Evolutionary conservation across 2,888 invertebrate species (phyloP), one percentile per base, ranked within the genome.

Genomic region (Cremastinae sp.): DNA sequence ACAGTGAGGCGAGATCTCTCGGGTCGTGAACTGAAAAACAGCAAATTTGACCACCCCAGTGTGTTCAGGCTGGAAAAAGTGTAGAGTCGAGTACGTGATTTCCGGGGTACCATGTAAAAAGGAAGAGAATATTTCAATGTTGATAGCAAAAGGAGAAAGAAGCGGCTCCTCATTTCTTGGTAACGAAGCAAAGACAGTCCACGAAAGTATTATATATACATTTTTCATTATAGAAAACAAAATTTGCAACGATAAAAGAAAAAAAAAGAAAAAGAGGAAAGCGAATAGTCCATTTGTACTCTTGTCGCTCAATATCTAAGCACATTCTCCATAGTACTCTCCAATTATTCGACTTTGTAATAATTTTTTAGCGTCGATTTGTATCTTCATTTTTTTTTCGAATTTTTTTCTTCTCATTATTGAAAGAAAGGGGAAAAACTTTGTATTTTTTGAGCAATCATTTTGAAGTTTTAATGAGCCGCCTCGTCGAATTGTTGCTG

Each of bases 101-200:
- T 70, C 47, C 75, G 70, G 64, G 47, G 78, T 75, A 69, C 61
- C 70, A 70, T 78, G 73, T 62, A 78, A 73, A 7, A 62, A 45
- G 62, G 34, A 54, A 41, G 28, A 64, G 20, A 43, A 45, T 36
- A 45, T 54, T 62, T 56, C 18, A 56, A 38, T 7, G n/a, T 54
- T 9, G 18, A 49, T 45, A 54, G 7, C 22, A 22, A 47, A 10
- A 61, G 59, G 22, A 1, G 45, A 62, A 51, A 69, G 41, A 47
- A 8, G 20, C 59, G 36, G n/a, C 38, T 8, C n/a, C 43, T 41
- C 68, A 47, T 34, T 47, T 16, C 45, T 71, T 54, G 70, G 75
- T 58, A 66, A 65, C 65, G 54, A 47, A 62, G 66, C 56, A 62
- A 56, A 71, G 41, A 66, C 66, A 56, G 62, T 71, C 65, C 47